Percentiles rank a stretch among this genome's conserved stretches.
Evolutionary conservation across 2,113 vertebrate species (phyloP).

Genomic region (Nicator chloris): DNA sequence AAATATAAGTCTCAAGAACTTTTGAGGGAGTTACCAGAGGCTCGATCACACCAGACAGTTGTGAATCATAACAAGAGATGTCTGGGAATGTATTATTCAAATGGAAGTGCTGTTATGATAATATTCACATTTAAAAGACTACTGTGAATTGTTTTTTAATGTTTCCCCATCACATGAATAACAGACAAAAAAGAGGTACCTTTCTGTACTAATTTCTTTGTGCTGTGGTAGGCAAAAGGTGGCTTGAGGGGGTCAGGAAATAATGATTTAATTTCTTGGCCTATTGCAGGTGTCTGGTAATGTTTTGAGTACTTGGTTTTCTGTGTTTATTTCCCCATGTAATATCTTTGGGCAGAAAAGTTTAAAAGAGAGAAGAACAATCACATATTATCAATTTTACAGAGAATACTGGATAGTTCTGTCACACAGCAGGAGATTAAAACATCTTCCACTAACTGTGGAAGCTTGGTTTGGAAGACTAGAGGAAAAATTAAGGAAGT

Average conservation of each 20-base stretch:
- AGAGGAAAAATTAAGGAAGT: neutral
- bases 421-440: neutral
- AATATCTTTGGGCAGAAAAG: neutral
- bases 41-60: neutral
- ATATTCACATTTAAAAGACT: neutral
- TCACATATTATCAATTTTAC: neutral
- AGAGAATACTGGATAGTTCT: neutral
- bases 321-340: neutral
- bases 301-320: neutral
- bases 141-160: neutral
- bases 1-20: slow-evolving; percentile 8
- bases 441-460: neutral
- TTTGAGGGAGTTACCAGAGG: neutral
- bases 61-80: neutral
- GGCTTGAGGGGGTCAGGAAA: neutral
- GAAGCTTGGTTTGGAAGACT: neutral
- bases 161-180: neutral
- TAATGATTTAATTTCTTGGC: neutral
- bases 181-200: neutral
- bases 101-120: neutral
- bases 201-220: neutral
- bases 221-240: neutral
- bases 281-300: neutral
- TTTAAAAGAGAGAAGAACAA: neutral
- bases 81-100: neutral